Evolutionary conservation across 2,797 vertebrate species (phyloP).

Genomic region (Rachycentron canadum): DNA sequence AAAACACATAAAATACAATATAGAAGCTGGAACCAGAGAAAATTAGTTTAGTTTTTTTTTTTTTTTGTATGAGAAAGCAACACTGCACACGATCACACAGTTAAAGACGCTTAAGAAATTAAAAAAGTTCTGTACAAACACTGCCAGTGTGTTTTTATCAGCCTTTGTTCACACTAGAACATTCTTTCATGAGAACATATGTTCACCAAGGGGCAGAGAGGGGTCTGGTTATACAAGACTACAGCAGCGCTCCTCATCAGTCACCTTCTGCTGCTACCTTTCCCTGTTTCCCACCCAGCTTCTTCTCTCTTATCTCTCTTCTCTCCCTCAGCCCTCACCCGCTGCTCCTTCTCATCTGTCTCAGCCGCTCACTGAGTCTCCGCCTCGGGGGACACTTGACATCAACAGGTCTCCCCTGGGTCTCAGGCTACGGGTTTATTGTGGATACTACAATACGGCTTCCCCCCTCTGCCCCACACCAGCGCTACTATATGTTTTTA

Average conservation of each 20-base stretch:
- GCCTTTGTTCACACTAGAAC: background rate
- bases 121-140: background rate
- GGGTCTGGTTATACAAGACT: conserved; percentile 12
- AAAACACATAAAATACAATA: no score
- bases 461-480: background rate
- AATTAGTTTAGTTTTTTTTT: no score
- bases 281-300: background rate
- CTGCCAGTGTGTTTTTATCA: background rate
- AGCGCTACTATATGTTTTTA: no score
- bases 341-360: conserved; percentile 15
- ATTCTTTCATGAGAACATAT: conserved; percentile 12
- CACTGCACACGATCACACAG: background rate
- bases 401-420: conserved; percentile 7
- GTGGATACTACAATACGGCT: background rate
- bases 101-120: background rate
- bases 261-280: conserved; percentile 8
- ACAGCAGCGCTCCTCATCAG: background rate
- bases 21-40: no score
- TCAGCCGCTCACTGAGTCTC: conserved; percentile 15
- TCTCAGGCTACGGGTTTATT: background rate
- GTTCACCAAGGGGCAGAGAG: background rate
- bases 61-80: background rate
- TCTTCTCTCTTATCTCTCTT: conserved; percentile 24
- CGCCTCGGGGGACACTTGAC: conserved; percentile 4
- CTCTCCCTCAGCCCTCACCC: conserved; percentile 18